Percentiles rank a stretch among this genome's conserved stretches.
These are phyloP conservation scores for Tetraneura akinire DNA, from an alignment of 1,140 invertebrate genomes.

Conservation along the genomic window DNA sequence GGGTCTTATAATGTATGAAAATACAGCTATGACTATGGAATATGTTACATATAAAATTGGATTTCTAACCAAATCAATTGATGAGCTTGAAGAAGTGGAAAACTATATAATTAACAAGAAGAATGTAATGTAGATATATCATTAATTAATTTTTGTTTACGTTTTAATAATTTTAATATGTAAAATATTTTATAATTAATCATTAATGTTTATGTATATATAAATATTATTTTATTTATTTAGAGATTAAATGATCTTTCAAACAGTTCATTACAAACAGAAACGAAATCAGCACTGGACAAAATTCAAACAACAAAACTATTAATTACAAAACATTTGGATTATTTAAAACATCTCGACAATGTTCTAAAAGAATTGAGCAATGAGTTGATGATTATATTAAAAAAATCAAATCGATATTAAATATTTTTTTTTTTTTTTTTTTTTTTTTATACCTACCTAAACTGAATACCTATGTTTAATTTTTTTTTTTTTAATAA, in stretches of 20 bases:
- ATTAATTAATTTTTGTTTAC: no score
- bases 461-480: no score
- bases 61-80: not conserved
- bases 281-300: constrained; percentile 15
- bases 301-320: constrained; percentile 21
- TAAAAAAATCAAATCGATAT: not conserved
- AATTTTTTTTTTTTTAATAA: no score
- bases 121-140: constrained; percentile 24
- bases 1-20: constrained; percentile 34
- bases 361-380: not conserved
- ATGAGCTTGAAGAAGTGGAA: constrained; percentile 32
- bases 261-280: not conserved
- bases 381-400: not conserved
- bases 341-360: constrained; percentile 2
- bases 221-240: not conserved
- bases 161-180: no score
- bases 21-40: constrained; percentile 11
- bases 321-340: constrained; percentile 16
- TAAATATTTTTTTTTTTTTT: no score
- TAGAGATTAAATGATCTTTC: constrained; percentile 20
- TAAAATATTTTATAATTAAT: no score
- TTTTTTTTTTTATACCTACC: no score
- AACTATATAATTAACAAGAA: constrained; percentile 20
- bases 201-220: no score
- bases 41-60: not conserved